A percentile compares a stretch with the other conserved stretches of the same genome.
Conservation (phyloP, 2,888 invertebrate species). For the Stenolophus ochropezus region DNA sequence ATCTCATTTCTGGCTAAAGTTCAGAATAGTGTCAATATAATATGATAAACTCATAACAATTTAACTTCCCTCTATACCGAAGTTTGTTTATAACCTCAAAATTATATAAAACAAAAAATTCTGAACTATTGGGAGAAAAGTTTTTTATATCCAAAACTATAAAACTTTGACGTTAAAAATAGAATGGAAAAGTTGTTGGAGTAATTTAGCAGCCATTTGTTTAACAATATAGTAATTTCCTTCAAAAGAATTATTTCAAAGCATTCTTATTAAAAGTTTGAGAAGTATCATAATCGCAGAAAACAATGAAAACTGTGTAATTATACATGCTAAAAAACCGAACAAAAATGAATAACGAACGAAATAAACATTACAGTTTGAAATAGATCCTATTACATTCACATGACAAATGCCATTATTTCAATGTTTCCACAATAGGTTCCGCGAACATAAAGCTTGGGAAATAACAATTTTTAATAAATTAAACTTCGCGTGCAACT, state of each 20-base stretch:
- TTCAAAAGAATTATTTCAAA: conserved; percentile 7
- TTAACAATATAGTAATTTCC: conserved; percentile 11
- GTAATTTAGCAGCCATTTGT: conserved; percentile 2
- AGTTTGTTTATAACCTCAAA: not conserved
- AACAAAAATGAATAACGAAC: conserved; percentile 11
- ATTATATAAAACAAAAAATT: not conserved
- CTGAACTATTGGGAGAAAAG: not conserved
- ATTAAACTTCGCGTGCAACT: conserved; percentile 48
- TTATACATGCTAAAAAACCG: conserved; percentile 12
- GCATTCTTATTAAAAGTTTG: conserved; percentile 6
- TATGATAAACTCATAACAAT: not conserved
- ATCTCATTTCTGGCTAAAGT: not conserved
- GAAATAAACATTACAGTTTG: conserved; percentile 11
- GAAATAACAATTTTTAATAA: conserved; percentile 49
- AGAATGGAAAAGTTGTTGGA: not conserved
- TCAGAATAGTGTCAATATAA: not conserved
- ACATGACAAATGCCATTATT: conserved; percentile 27
- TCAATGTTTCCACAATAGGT: conserved; percentile 28
- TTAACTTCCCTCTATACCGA: not conserved
- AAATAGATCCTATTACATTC: conserved; percentile 29
- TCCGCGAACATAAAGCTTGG: conserved; percentile 24
- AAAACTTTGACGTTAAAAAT: not conserved
- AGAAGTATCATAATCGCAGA: conserved; percentile 23
- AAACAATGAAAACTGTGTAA: conserved; percentile 19
- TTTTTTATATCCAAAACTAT: not conserved